Base-by-base conservation (phyloP, 2,797 vertebrate genomes). In the Euphonia xanthogaster region DNA sequence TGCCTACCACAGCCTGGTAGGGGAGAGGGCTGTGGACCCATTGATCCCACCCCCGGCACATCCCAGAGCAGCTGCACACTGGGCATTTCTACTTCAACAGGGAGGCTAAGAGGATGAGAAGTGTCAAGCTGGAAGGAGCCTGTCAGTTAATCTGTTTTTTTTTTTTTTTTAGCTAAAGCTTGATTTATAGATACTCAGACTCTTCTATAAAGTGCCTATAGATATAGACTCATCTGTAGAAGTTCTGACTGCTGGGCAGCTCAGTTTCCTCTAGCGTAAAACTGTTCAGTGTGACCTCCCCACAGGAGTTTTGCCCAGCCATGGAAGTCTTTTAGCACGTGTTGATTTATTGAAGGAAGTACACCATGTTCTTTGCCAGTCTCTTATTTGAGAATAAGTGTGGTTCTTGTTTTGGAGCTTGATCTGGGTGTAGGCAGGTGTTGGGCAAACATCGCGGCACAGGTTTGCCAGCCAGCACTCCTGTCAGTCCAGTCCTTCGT, bases 1-100 rank as follows among this genome's bases (percentile, higher is more conserved):
- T 39, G 12, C 16, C 3, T 48, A 9, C n/a, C n/a, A n/a, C n/a
- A n/a, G n/a, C n/a, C n/a, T n/a, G n/a, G 16, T 1, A 0, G 7
- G 21, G 16, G 5, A 20, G 28, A 67, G 20, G 21, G 9, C 54
- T 15, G 0, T 45, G 45, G 40, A 13, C 44, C 14, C 11, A 2
- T 5, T 1, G 2, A 19, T 74, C 40, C 44, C 35, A 35, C 12
- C 1, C 4, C 6, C 0, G 0, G 18, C 21, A 9, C 0, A 3
- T 79, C 27, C 22, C 1, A 0, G 19, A 63, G 73, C 23, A 57
- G 30, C 57, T 4, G 3, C 15, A 19, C 6, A 12, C 27, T 24
- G 27, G 4, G 25, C 3, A 1, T 37, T 83, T 66, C 61, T 82
- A 4, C 44, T 77, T 61, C 25, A n/a, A 2, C 25, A 50, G 20